These are phyloP conservation scores for Chiloscyllium punctatum DNA, from an alignment of 2,797 vertebrate species.

Conservation along the genomic window DNA sequence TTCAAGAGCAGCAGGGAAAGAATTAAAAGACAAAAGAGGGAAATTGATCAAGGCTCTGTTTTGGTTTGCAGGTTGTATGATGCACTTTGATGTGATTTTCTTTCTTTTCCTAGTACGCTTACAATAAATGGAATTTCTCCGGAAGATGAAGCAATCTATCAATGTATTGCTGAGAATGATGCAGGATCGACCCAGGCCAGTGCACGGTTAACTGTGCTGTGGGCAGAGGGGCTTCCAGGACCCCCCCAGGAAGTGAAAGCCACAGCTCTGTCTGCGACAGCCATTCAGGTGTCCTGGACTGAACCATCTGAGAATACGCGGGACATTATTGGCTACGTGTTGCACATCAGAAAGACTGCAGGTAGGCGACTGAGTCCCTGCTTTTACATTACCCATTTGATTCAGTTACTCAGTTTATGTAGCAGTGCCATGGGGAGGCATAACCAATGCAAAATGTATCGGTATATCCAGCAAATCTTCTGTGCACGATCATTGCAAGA, in stretches of 20 bases:
- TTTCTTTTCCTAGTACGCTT: slow-evolving; percentile 66
- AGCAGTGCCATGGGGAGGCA: not conserved
- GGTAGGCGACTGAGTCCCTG: slow-evolving; percentile 53
- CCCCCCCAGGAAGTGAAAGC: slow-evolving; percentile 72
- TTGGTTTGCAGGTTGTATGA: not conserved
- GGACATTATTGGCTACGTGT: slow-evolving; percentile 93
- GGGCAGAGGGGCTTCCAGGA: slow-evolving; percentile 84
- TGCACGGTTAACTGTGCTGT: slow-evolving; percentile 85
- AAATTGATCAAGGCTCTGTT: not conserved
- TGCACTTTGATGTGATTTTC: not conserved
- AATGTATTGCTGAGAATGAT: slow-evolving; percentile 93
- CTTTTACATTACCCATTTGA: not conserved
- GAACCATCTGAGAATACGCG: slow-evolving; percentile 82
- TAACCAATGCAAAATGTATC: not conserved
- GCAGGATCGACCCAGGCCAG: slow-evolving; percentile 94
- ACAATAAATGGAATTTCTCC: slow-evolving; percentile 84
- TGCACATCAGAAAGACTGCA: slow-evolving; percentile 83
- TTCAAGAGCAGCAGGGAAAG: not conserved
- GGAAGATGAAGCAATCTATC: slow-evolving; percentile 94
- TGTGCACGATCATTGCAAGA: not conserved
- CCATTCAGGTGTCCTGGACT: slow-evolving; percentile 87
- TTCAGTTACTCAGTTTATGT: not conserved
- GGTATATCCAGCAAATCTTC: not conserved
- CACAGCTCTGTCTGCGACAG: slow-evolving; percentile 72
- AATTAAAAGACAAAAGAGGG: not conserved